Evolutionary conservation across 1,140 invertebrate species (phyloP).

Genomic region (Saxidomus purpurata): DNA sequence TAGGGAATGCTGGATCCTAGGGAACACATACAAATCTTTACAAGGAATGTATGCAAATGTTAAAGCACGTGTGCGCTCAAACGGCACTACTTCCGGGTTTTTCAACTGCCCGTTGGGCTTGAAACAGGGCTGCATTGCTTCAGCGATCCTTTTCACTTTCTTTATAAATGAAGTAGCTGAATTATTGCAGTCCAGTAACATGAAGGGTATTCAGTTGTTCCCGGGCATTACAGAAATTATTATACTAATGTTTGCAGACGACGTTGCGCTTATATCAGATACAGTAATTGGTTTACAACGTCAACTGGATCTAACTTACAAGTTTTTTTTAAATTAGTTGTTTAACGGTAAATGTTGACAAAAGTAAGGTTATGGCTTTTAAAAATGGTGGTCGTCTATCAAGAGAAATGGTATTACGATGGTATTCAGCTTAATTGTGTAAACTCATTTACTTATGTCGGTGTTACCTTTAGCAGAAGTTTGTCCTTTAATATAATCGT

Average conservation of each 20-base stretch:
- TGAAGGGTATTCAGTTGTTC: background rate
- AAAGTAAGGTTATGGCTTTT: background rate
- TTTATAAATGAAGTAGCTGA: constrained; percentile 8
- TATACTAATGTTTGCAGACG: constrained; percentile 7
- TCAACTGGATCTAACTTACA: background rate
- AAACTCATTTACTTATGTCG: constrained; percentile 2
- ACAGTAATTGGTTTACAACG: constrained; percentile 1
- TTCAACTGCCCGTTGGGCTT: too few relatives aligned
- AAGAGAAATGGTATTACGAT: constrained; percentile 7
- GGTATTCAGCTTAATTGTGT: background rate
- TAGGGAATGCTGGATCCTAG: background rate
- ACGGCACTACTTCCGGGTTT: too few relatives aligned
- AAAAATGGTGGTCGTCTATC: too few relatives aligned
- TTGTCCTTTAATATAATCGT: background rate
- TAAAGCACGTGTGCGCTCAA: background rate
- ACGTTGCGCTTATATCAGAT: background rate
- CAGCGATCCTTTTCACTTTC: background rate
- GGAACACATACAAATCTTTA: background rate
- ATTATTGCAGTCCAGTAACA: background rate
- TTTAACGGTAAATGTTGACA: background rate
- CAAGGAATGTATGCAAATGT: background rate
- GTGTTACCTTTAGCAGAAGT: background rate
- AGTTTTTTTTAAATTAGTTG: background rate
- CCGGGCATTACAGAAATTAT: background rate
- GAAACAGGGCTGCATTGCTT: background rate